phyloP scores from a whole-genome alignment of 2,888 invertebrate species.

The Troides helena region DNA sequence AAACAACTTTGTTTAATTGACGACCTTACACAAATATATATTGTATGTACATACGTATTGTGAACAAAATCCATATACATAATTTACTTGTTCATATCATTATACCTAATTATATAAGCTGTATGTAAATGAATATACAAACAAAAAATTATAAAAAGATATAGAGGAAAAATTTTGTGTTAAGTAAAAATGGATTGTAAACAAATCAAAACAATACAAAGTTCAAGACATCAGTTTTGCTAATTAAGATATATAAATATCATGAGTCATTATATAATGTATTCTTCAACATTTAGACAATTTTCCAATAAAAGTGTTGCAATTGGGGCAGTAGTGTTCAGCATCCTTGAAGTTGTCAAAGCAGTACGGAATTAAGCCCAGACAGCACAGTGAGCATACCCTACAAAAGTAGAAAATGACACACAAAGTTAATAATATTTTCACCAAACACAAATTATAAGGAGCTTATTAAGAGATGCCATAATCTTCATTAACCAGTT shows the following conservation, averaged over 20 bases:
- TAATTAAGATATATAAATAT: neutral
- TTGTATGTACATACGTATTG: too few relatives aligned
- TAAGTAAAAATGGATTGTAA: neutral
- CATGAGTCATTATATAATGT: conserved; percentile 10
- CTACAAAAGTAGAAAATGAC: conserved; percentile 44
- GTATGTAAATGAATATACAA: too few relatives aligned
- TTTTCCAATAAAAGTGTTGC: conserved; percentile 74
- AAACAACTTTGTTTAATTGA: too few relatives aligned
- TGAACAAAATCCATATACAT: neutral
- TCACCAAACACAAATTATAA: neutral
- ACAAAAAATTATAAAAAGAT: neutral
- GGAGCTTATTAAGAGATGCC: neutral
- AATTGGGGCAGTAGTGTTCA: conserved; percentile 75
- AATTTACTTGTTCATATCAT: neutral
- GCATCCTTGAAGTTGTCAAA: conserved; percentile 76
- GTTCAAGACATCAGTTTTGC: neutral
- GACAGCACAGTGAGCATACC: conserved; percentile 74
- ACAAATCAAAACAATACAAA: neutral
- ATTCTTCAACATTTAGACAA: conserved; percentile 62
- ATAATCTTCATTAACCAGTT: too few relatives aligned
- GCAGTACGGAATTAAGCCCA: conserved; percentile 73
- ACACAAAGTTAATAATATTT: neutral
- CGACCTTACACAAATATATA: too few relatives aligned
- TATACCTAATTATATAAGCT: neutral
- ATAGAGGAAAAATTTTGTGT: neutral